phyloP scores from a whole-genome alignment of 2,797 vertebrate genomes.

The Enteromius treurensis region DNA sequence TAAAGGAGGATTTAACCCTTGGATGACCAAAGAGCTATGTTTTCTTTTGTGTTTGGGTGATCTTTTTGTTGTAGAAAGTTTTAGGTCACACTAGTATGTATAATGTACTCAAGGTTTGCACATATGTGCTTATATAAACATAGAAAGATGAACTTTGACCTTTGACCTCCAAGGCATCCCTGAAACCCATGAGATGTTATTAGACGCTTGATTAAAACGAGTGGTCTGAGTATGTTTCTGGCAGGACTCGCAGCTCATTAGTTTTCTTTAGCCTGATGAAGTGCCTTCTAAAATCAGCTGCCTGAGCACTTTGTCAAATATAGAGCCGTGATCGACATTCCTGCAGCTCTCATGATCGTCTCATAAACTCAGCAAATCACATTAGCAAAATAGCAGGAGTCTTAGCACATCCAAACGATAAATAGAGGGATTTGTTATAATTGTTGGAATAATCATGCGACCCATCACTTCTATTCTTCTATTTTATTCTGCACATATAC shows the following conservation, averaged over 20 bases:
- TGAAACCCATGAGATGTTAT: conserved; percentile 37
- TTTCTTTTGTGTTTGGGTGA: background rate
- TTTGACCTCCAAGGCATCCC: conserved; percentile 25
- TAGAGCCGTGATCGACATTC: conserved; percentile 62
- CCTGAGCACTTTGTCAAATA: conserved; percentile 66
- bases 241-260: conserved; percentile 65
- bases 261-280: conserved; percentile 57
- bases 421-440: conserved; percentile 35
- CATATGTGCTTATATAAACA: background rate
- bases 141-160: conserved; percentile 5
- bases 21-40: background rate
- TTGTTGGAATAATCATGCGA: conserved; percentile 19
- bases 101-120: background rate
- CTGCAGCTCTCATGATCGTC: conserved; percentile 40
- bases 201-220: conserved; percentile 49
- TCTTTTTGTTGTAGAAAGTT: background rate
- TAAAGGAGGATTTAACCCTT: background rate
- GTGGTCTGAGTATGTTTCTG: conserved; percentile 51
- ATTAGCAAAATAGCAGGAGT: conserved; percentile 29
- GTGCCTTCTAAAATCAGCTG: conserved; percentile 66
- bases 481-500: background rate
- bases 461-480: background rate
- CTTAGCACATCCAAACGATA: conserved; percentile 43
- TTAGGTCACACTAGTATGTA: background rate
- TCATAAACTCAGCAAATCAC: conserved; percentile 41